These are phyloP conservation scores for Patella caerulea DNA, from an alignment of 2,888 invertebrate species.

Conservation along the genomic window DNA sequence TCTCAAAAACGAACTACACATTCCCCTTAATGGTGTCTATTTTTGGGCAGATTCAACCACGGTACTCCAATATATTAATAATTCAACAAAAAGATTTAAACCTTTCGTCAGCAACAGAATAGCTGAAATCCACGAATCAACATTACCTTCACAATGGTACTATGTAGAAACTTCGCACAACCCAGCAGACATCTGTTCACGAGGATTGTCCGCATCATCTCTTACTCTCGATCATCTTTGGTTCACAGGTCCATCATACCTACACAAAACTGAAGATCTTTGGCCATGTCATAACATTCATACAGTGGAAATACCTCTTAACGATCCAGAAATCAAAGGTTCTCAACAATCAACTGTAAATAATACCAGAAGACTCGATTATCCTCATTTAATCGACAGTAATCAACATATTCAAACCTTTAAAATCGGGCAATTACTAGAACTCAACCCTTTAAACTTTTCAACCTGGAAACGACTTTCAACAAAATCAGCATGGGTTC, in stretches of 20 bases:
- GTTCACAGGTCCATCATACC: constrained; percentile 8
- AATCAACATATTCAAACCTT: too few relatives aligned
- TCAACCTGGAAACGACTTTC: constrained; percentile 3
- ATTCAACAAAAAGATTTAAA: constrained; percentile 13
- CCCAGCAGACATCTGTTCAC: constrained; percentile 9
- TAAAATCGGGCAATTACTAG: too few relatives aligned
- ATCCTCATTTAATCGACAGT: too few relatives aligned
- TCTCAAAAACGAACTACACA: neutral
- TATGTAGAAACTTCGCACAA: neutral
- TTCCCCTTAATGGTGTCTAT: neutral
- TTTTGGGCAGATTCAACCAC: constrained; percentile 1
- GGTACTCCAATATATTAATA: constrained; percentile 13
- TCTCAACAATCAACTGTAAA: neutral
- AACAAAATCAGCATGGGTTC: neutral
- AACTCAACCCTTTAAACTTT: neutral
- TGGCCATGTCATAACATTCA: neutral
- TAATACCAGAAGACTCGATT: neutral
- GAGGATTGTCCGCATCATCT: neutral
- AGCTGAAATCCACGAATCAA: constrained; percentile 8
- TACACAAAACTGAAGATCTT: neutral
- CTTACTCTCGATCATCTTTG: constrained; percentile 5
- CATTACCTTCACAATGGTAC: neutral
- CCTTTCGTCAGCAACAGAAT: constrained; percentile 13
- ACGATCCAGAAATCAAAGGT: neutral
- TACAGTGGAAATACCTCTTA: neutral